Base-by-base conservation (phyloP, 2,888 invertebrate species). In the Polymixis lichenea region DNA sequence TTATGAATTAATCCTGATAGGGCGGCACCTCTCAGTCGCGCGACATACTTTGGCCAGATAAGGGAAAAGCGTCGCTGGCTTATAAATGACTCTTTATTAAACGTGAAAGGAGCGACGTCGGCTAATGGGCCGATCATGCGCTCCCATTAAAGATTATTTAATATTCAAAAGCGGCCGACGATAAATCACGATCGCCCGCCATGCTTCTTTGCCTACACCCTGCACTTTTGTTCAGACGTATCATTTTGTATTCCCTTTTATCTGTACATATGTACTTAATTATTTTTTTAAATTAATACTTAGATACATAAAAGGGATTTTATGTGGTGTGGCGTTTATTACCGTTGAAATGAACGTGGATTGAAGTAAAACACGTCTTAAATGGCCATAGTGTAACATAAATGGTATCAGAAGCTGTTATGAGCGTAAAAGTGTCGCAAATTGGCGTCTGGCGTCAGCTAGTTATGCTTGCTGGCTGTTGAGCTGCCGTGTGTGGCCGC, bases 61-160 rank as follows among this genome's bases (percentile, higher is more conserved):
- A 96, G 96, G 94, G 95, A 95, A 95, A 96, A 95, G 95, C 96
- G 93, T 94, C 94, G 93, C 95, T 91, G 94, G 94, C 95, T 96
- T 96, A 96, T 96, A 96, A 96, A 96, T 96, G 95, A 95, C 95
- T 96, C 95, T 96, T 96, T 96, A 96, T 96, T 96, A 96, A 96
- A 96, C 95, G 95, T 96, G 96, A 96, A 95, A 96, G 96, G 95
- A 96, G 92, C 95, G 95, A 94, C 95, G 95, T 93, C 95, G 95
- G 95, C 96, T 96, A 96, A 96, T 96, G 96, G 96, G 95, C 94
- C 95, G 96, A 96, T 96, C 96, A 96, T 96, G 96, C 96, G 96
- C 96, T 95, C 96, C 96, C 96, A 96, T 96, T 96, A 96, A 95
- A 95, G 94, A 96, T 96, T 96, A 96, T 96, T 96, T 96, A 96